Evolutionary conservation across 2,888 invertebrate genomes (phyloP).

Genomic region (Acrobeloides nanus): DNA sequence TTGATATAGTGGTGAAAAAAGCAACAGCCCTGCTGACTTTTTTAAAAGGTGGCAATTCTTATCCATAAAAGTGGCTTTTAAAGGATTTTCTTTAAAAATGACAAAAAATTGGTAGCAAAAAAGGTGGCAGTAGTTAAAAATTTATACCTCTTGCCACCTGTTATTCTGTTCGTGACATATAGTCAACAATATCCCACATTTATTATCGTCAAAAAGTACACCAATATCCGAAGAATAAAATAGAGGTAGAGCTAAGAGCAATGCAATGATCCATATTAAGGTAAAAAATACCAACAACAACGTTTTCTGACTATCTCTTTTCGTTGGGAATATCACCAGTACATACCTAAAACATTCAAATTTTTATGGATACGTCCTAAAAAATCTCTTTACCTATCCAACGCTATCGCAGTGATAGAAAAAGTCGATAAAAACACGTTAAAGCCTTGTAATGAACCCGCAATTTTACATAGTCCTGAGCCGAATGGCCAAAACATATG

Average conservation of each 20-base stretch:
- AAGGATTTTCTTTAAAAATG: too few relatives aligned
- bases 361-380: too few relatives aligned
- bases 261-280: conserved; percentile 58
- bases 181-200: conserved; percentile 35
- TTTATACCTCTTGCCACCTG: conserved; percentile 42
- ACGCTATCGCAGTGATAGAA: conserved; percentile 77
- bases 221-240: conserved; percentile 45
- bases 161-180: conserved; percentile 52
- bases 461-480: conserved; percentile 74
- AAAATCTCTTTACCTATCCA: conserved; percentile 53
- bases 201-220: conserved; percentile 32
- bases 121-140: too few relatives aligned
- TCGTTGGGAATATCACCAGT: conserved; percentile 51
- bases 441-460: conserved; percentile 73
- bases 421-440: conserved; percentile 88
- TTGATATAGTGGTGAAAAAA: too few relatives aligned
- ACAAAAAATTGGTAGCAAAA: too few relatives aligned
- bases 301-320: conserved; percentile 55
- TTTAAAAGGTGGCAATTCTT: too few relatives aligned
- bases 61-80: too few relatives aligned
- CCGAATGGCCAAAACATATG: conserved; percentile 77
- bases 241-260: conserved; percentile 49
- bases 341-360: conserved; percentile 50
- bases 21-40: too few relatives aligned
- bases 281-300: conserved; percentile 56